Base-by-base conservation (phyloP, 2,888 invertebrate species). In the Amiota minor region DNA sequence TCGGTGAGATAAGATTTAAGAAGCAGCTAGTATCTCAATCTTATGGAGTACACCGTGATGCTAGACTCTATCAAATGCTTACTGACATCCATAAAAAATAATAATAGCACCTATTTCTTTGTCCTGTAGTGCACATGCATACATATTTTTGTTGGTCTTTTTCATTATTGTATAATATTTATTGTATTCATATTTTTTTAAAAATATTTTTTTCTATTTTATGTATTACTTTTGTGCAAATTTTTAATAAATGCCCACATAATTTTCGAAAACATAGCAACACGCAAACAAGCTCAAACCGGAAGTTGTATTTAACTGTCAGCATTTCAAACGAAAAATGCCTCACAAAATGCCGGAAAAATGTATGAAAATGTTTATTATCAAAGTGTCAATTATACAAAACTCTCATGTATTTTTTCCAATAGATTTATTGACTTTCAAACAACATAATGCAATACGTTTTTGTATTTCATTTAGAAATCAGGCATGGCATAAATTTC, bases 371-470 rank as follows among this genome's bases (percentile, higher is more conserved):
- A 35, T 35, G 35, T 35, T 35, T 49, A 49, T 53, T 68, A 53
- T 68, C 67, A 68, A 68, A 68, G 67, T 68, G 67, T 68, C 67
- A 68, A 68, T 68, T 68, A 53, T 53, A 68, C 23, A 50, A 65
- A 65, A 49, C 46, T 68, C 23, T 47, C 20, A 49, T 49, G 12
- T 67, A 18, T 20, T 49, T 47, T 67, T 47, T 20, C 50, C 50
- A 11, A 14, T 16, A 14, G 50, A 68, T 68, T 49, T 68, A 50
- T 62, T 45, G 35, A 18, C n/a, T 35, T 1, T 4, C 18, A 59
- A 18, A 59, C 20, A 16, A 59, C 6, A 6, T 35, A 35, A 35
- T 35, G 53, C 6, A 10, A 35, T 62, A 6, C 11, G 23, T 20
- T 49, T 50, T 67, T 49, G 49, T 45, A 49, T 12, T 47, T 12